These are phyloP conservation scores for Ladona fulva DNA, from an alignment of 1,140 invertebrate species.

Conservation along the genomic window DNA sequence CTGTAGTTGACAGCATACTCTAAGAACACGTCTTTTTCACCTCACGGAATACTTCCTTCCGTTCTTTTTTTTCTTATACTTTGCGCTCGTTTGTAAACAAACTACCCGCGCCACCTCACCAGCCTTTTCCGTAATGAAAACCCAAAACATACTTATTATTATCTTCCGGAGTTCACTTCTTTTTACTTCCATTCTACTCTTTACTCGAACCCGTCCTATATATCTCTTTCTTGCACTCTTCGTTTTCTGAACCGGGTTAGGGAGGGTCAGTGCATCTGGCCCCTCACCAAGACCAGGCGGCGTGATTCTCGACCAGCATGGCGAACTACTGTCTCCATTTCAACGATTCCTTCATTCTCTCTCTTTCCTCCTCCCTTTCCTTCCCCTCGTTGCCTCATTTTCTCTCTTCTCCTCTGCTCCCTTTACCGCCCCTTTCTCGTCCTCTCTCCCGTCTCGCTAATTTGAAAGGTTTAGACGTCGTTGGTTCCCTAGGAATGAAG, in stretches of 20 bases:
- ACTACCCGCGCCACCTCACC: background rate
- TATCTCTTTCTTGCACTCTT: background rate
- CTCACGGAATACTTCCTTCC: no score
- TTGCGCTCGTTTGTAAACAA: no score
- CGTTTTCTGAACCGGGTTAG: background rate
- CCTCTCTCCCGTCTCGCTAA: background rate
- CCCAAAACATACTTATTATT: no score
- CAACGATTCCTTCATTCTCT: background rate
- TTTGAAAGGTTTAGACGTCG: background rate
- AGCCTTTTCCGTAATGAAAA: background rate
- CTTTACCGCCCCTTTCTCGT: background rate
- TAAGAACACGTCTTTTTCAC: no score
- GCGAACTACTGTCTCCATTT: background rate
- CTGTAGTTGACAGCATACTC: no score
- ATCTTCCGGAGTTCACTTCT: no score
- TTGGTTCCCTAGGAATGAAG: background rate
- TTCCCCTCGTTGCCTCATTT: background rate
- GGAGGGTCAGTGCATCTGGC: slow-evolving; percentile 1
- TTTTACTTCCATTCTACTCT: background rate
- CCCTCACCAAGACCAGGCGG: background rate
- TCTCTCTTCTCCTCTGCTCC: background rate
- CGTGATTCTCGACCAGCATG: background rate
- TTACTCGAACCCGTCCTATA: background rate
- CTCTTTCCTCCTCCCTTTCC: background rate
- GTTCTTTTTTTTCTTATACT: no score